Percentiles rank a stretch among this genome's conserved stretches.
Conservation (phyloP, 2,113 vertebrate genomes). For the Willisornis vidua region DNA sequence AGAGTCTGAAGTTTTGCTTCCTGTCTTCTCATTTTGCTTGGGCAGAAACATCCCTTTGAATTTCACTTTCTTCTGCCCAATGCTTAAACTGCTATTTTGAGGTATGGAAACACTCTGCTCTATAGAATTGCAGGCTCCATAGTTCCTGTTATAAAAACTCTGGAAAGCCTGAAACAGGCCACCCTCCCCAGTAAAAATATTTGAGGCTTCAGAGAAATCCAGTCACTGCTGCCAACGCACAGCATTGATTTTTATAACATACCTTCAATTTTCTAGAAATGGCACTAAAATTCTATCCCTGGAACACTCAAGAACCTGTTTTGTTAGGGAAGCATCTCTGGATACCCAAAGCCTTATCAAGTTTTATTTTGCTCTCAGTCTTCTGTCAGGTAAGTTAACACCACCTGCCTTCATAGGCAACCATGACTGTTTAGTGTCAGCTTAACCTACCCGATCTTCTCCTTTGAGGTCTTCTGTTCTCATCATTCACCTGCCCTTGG, state of each 20-base stretch:
- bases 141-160: neutral
- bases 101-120: neutral
- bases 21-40: neutral
- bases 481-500: constrained; percentile 83
- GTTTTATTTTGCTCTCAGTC: neutral
- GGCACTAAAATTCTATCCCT: neutral
- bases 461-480: constrained; percentile 85
- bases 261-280: neutral
- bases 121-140: neutral
- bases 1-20: neutral
- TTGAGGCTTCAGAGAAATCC: neutral
- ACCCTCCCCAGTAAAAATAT: neutral
- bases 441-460: constrained; percentile 84
- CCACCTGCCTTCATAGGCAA: neutral
- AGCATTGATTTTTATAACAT: neutral
- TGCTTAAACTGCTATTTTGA: neutral
- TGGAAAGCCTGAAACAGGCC: neutral
- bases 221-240: neutral
- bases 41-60: neutral
- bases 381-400: neutral
- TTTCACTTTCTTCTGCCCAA: neutral
- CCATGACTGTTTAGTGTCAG: neutral
- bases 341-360: neutral
- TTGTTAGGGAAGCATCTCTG: neutral
- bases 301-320: neutral